These are phyloP conservation scores for Drosophila quadrilineata DNA, from an alignment of 1,140 invertebrate species.

Conservation along the genomic window DNA sequence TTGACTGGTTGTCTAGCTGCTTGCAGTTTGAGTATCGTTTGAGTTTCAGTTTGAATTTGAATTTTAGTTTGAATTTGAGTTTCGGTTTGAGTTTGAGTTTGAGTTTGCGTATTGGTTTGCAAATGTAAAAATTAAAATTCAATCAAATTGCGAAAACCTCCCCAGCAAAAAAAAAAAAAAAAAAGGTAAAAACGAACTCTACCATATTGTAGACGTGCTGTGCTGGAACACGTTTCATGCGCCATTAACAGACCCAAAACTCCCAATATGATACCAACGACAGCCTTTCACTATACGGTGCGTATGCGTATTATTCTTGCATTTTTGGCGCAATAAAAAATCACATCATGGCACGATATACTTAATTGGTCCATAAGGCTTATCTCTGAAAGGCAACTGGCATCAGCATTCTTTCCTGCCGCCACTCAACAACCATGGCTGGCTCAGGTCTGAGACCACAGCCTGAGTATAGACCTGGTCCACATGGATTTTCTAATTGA, in stretches of 20 bases:
- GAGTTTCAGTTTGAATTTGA: slow-evolving; percentile 18
- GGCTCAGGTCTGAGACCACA: background rate
- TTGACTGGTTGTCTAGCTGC: slow-evolving; percentile 33
- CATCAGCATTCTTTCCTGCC: slow-evolving; percentile 22
- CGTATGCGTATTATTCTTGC: slow-evolving; percentile 38
- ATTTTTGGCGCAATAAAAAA: slow-evolving; percentile 31
- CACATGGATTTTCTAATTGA: slow-evolving; percentile 41
- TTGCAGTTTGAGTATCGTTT: too few species aligned
- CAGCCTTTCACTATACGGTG: slow-evolving; percentile 43
- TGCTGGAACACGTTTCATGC: slow-evolving; percentile 47
- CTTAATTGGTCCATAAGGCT: slow-evolving; percentile 41
- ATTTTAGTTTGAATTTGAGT: slow-evolving; percentile 36
- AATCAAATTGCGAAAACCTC: slow-evolving; percentile 61
- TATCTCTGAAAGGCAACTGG: slow-evolving; percentile 14
- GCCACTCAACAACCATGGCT: background rate
- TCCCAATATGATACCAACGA: slow-evolving; percentile 41
- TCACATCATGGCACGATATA: slow-evolving; percentile 41
- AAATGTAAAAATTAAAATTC: slow-evolving; percentile 62
- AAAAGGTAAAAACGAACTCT: slow-evolving; percentile 2
- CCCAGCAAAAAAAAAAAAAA: too few species aligned
- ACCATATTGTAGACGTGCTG: background rate
- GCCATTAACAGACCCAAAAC: slow-evolving; percentile 42
- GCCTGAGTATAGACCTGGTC: background rate
- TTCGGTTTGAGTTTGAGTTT: slow-evolving; percentile 20
- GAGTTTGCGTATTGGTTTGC: slow-evolving; percentile 45